phyloP scores from a whole-genome alignment of 2,113 vertebrate species.

The Elephantulus edwardii region DNA sequence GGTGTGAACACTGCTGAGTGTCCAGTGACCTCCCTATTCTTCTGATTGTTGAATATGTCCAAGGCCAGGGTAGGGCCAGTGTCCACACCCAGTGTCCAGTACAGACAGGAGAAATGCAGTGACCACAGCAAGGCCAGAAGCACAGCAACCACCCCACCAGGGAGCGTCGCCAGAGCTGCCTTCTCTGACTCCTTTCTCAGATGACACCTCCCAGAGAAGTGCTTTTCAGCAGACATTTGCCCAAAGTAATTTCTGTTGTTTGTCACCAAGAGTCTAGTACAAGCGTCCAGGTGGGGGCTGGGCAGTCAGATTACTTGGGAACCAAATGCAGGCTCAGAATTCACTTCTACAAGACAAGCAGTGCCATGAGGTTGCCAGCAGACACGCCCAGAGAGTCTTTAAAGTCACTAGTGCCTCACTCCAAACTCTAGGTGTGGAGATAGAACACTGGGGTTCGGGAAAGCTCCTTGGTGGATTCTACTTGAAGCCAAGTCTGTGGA shows the following conservation, averaged over 20 bases:
- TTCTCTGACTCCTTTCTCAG: background rate
- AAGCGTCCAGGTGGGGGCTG: background rate
- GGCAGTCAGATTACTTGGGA: background rate
- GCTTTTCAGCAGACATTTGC: background rate
- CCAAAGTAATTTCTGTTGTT: background rate
- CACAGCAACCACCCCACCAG: background rate
- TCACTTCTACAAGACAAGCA: fast-evolving
- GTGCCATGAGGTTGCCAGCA: background rate
- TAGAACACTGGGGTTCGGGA: background rate
- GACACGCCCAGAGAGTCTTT: background rate
- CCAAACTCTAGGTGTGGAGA: background rate
- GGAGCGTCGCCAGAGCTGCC: background rate
- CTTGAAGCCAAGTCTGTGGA: background rate
- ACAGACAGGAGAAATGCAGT: background rate
- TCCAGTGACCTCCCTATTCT: background rate
- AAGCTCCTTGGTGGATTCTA: background rate
- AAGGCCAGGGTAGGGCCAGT: background rate
- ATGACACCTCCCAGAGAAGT: background rate
- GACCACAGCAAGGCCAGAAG: background rate
- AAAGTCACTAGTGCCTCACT: background rate
- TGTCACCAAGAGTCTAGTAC: fast-evolving
- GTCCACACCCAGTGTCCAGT: too few relatives aligned
- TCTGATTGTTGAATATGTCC: background rate
- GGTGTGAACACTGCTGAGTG: too few relatives aligned
- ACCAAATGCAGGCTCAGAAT: too few relatives aligned